These are phyloP conservation scores for Anhinga anhinga DNA, from an alignment of 2,113 vertebrate genomes.

Conservation along the genomic window DNA sequence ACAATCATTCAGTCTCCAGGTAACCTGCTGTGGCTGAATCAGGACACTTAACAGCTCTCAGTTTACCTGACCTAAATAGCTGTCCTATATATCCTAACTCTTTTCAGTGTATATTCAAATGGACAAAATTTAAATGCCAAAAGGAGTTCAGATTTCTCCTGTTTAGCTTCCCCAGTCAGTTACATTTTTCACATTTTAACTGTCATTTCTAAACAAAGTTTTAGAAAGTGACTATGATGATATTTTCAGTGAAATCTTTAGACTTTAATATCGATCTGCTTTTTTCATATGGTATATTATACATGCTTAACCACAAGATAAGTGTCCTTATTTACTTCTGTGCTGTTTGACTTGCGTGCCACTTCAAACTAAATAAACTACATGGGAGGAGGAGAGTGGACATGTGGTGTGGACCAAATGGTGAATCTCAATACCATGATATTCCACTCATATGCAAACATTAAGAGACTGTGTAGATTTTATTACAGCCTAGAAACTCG, in stretches of 20 bases:
- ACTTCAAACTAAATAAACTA: neutral
- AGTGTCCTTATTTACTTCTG: neutral
- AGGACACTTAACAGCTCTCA: neutral
- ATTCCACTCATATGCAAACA: neutral
- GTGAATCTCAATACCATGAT: neutral
- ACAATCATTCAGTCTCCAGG: neutral
- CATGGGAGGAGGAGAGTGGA: neutral
- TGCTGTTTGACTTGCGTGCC: neutral
- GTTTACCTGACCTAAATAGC: neutral
- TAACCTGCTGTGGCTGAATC: neutral
- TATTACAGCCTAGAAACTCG: neutral
- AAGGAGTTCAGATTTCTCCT: neutral
- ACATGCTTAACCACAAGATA: neutral
- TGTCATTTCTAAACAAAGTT: neutral
- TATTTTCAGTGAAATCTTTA: neutral
- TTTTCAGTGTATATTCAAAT: neutral
- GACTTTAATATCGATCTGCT: neutral
- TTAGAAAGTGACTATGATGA: neutral
- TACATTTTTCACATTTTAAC: neutral
- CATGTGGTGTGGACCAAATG: fast-evolving
- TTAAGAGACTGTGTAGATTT: neutral
- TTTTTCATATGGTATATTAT: neutral
- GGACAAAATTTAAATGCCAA: neutral
- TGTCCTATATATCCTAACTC: neutral
- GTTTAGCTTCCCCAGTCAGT: neutral